Percentiles rank a stretch among this genome's conserved stretches.
Conservation (phyloP, 1,140 invertebrate genomes). For the Hypsibius dujardini region DNA sequence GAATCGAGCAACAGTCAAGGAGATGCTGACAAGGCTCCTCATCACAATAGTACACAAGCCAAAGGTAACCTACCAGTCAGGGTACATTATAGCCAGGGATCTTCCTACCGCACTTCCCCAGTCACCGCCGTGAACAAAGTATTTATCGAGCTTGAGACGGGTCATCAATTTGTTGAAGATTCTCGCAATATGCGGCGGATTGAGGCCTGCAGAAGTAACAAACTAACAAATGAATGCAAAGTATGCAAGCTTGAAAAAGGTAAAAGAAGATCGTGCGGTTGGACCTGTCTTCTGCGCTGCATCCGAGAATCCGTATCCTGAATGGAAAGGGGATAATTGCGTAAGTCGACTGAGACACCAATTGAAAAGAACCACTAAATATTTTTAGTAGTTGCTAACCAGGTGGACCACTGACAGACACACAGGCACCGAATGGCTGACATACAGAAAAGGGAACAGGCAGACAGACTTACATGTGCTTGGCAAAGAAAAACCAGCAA, state of each 20-base stretch:
- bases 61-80: background rate
- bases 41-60: too few species aligned
- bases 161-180: conserved; percentile 68
- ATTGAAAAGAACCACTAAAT: too few species aligned
- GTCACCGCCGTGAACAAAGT: conserved; percentile 67
- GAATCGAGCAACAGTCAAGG: conserved; percentile 20
- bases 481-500: too few species aligned
- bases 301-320: conserved; percentile 66
- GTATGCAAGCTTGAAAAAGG: background rate
- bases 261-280: background rate
- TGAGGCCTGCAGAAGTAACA: conserved; percentile 27
- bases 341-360: too few species aligned
- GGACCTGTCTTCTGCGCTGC: conserved; percentile 37
- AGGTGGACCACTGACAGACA: too few species aligned
- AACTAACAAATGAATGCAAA: conserved; percentile 6
- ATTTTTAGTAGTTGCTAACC: too few species aligned
- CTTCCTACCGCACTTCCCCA: conserved; percentile 33
- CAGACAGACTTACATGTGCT: too few species aligned
- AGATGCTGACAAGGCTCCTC: background rate
- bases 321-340: too few species aligned
- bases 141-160: conserved; percentile 53
- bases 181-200: conserved; percentile 44
- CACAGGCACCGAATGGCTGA: too few species aligned
- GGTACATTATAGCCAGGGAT: background rate
- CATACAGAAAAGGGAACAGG: too few species aligned